A percentile compares a stretch with the other conserved stretches of the same genome.
phyloP scores from a whole-genome alignment of 2,888 invertebrate species.

The Drosophila setosimentum region DNA sequence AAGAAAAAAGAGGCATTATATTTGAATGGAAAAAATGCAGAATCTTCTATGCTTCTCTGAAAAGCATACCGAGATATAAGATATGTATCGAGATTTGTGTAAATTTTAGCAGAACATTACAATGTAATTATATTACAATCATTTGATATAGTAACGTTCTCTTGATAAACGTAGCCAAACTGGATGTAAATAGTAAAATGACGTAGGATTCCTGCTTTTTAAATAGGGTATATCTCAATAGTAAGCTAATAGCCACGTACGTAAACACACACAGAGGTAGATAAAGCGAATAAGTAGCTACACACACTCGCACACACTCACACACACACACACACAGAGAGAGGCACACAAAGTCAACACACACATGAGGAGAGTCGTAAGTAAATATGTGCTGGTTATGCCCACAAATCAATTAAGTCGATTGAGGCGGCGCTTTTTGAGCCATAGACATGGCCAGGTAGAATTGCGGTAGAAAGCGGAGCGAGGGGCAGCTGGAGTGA shows the following conservation, averaged over 20 bases:
- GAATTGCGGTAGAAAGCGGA: too few species aligned
- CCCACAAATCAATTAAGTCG: constrained; percentile 84
- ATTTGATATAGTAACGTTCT: rapidly evolving
- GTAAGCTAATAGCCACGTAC: constrained; percentile 67
- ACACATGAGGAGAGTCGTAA: constrained; percentile 24
- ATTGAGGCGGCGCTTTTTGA: constrained; percentile 72
- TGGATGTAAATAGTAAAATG: background rate
- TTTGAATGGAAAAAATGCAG: rapidly evolving
- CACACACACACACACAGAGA: constrained; percentile 27
- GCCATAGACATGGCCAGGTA: constrained; percentile 34
- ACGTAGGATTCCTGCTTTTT: background rate
- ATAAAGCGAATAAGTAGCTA: constrained; percentile 40
- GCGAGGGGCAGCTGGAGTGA: background rate
- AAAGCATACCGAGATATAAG: background rate
- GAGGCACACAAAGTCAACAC: constrained; percentile 63
- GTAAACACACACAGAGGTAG: constrained; percentile 22
- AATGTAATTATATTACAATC: background rate
- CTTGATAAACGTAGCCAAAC: too few species aligned
- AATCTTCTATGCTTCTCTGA: background rate
- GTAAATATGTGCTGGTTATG: constrained; percentile 78
- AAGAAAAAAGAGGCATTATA: background rate
- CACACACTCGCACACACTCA: constrained; percentile 19
- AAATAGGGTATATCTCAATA: constrained; percentile 41
- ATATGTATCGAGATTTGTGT: background rate
- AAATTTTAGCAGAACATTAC: background rate